Evolutionary conservation across 2,113 vertebrate genomes (phyloP).

Genomic region (Martes martes): DNA sequence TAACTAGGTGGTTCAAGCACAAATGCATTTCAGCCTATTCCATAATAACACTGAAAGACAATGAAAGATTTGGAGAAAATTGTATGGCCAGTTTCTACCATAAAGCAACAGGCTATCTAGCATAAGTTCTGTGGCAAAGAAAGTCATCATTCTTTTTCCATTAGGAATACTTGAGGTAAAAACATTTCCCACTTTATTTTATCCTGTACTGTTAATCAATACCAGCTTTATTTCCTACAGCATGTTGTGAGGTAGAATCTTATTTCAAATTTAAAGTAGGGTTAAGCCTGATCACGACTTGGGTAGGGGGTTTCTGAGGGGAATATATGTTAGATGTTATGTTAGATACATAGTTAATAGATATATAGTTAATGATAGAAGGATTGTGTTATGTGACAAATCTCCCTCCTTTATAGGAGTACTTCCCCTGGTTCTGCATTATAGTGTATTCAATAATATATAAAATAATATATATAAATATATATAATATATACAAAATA

Average conservation of each 20-base stretch:
- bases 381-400: background rate
- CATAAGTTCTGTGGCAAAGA: background rate
- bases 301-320: background rate
- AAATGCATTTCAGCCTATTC: background rate
- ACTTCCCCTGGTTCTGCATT: background rate
- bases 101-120: background rate
- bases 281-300: background rate
- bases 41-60: background rate
- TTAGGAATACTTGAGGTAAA: background rate
- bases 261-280: background rate
- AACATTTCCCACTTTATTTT: background rate
- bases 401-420: background rate
- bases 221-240: background rate
- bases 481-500: background rate
- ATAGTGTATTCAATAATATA: background rate
- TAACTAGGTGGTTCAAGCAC: background rate
- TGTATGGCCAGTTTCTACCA: background rate
- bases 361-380: background rate
- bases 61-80: background rate
- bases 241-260: slow-evolving; percentile 17
- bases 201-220: background rate
- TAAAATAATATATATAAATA: background rate
- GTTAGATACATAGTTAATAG: no score
- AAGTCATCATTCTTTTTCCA: background rate
- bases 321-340: background rate